Percentiles rank a stretch among this genome's conserved stretches.
Conservation (phyloP, 1,140 invertebrate species). For the Drosophila suzukii region DNA sequence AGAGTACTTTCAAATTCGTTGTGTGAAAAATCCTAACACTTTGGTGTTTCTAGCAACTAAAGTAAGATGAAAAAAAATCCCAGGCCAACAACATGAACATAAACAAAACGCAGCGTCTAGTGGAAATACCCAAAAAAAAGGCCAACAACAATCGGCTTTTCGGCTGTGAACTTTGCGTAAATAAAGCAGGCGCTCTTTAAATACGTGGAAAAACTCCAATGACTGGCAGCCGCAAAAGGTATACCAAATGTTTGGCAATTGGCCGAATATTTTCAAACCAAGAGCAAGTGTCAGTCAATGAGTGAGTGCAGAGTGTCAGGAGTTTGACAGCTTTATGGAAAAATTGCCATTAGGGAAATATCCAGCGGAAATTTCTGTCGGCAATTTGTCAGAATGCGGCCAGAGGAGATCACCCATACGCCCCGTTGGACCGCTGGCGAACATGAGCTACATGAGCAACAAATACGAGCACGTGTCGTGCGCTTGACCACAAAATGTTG, state of each 20-base stretch:
- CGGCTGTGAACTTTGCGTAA: conserved; percentile 46
- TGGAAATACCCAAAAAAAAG: conserved; percentile 56
- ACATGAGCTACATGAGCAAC: conserved; percentile 17
- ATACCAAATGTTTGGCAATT: conserved; percentile 40
- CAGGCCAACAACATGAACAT: conserved; percentile 29
- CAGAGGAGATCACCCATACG: conserved; percentile 36
- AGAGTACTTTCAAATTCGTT: conserved; percentile 18
- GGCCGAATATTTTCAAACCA: conserved; percentile 21
- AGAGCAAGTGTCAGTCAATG: conserved; percentile 37
- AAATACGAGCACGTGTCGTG: conserved; percentile 53
- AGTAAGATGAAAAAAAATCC: conserved; percentile 33
- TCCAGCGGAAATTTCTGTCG: conserved; percentile 67
- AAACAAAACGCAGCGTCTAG: conserved; percentile 55
- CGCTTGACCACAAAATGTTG: conserved; percentile 71
- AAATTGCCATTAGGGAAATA: conserved; percentile 44
- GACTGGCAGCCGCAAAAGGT: conserved; percentile 8
- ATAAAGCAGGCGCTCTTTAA: conserved; percentile 40
- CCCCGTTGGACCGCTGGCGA: conserved; percentile 10
- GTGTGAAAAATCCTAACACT: not conserved
- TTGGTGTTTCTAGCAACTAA: conserved; percentile 25
- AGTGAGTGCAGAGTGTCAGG: conserved; percentile 26
- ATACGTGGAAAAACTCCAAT: conserved; percentile 54
- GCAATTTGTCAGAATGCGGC: conserved; percentile 23
- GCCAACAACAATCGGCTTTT: conserved; percentile 43
- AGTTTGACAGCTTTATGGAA: conserved; percentile 51